phyloP scores from a whole-genome alignment of 1,140 invertebrate species.

The Tribolium castaneum region DNA sequence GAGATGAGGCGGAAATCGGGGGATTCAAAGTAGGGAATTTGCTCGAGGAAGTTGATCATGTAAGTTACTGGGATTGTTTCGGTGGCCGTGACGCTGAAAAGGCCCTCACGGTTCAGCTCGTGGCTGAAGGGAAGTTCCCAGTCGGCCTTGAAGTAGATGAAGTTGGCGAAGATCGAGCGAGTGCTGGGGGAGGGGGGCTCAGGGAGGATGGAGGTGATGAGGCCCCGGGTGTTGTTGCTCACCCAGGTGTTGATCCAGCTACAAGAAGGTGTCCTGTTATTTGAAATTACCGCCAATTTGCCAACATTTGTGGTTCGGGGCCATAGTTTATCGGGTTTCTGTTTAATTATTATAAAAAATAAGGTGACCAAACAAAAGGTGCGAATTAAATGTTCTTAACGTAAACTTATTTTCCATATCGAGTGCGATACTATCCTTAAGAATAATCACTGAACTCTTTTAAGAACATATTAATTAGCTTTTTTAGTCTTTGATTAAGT shows the following conservation, averaged over 20 bases:
- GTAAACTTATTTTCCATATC: too few species aligned
- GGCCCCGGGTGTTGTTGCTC: conserved; percentile 67
- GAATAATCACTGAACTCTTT: too few species aligned
- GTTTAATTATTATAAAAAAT: too few species aligned
- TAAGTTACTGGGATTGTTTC: conserved; percentile 47
- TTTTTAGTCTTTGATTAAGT: too few species aligned
- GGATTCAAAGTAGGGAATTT: conserved; percentile 52
- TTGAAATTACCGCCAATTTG: too few species aligned
- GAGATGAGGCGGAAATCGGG: conserved; percentile 50
- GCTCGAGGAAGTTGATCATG: conserved; percentile 50
- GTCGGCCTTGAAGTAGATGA: conserved; percentile 78
- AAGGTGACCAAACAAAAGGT: too few species aligned
- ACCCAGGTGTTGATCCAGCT: conserved; percentile 77
- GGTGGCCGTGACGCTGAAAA: conserved; percentile 66
- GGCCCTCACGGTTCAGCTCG: conserved; percentile 64
- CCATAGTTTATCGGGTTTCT: too few species aligned
- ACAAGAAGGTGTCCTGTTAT: background rate
- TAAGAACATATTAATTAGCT: too few species aligned
- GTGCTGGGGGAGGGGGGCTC: conserved; percentile 61
- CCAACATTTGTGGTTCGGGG: too few species aligned
- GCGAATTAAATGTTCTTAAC: too few species aligned
- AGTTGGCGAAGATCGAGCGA: conserved; percentile 74
- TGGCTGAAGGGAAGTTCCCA: conserved; percentile 76
- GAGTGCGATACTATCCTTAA: too few species aligned
- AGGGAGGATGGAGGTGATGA: conserved; percentile 68